A percentile compares a stretch with the other conserved stretches of the same genome.
Evolutionary conservation across 2,797 vertebrate species (phyloP).

Genomic region (Decapterus maruadsi): DNA sequence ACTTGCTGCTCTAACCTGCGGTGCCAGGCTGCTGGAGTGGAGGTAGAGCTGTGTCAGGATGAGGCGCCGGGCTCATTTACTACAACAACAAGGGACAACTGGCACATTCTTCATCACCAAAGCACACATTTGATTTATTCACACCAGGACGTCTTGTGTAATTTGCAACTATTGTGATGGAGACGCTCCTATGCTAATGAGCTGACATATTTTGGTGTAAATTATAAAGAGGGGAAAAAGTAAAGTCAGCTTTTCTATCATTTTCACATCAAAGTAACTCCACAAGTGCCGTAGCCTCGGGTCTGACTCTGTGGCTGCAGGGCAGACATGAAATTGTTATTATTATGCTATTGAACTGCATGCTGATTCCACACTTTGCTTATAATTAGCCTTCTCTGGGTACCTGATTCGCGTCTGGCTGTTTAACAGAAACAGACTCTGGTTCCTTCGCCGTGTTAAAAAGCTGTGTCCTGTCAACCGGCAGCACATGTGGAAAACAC

Average conservation of each 20-base stretch:
- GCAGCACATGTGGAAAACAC: slow-evolving; percentile 67
- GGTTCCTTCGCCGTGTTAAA: slow-evolving; percentile 46
- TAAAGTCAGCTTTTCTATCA: slow-evolving; percentile 82
- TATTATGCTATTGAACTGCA: slow-evolving; percentile 84
- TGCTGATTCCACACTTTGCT: slow-evolving; percentile 81
- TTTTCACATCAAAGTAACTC: slow-evolving; percentile 86
- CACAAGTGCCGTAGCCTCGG: slow-evolving; percentile 79
- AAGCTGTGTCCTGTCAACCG: slow-evolving; percentile 54
- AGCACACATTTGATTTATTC: slow-evolving; percentile 64
- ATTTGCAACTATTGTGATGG: slow-evolving; percentile 65
- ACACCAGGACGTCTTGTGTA: slow-evolving; percentile 58
- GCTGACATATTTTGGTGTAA: slow-evolving; percentile 72
- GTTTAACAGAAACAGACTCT: slow-evolving; percentile 47
- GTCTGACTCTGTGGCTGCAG: slow-evolving; percentile 80
- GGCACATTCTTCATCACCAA: slow-evolving; percentile 62
- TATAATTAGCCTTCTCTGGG: slow-evolving; percentile 80
- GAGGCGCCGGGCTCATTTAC: slow-evolving; percentile 74
- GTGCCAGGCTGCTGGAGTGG: slow-evolving; percentile 70
- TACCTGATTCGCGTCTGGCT: slow-evolving; percentile 62
- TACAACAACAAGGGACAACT: slow-evolving; percentile 70
- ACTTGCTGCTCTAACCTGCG: slow-evolving; percentile 72
- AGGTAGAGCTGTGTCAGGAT: slow-evolving; percentile 70
- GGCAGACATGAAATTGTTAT: slow-evolving; percentile 87
- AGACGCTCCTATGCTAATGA: slow-evolving; percentile 79
- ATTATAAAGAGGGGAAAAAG: slow-evolving; percentile 70